phyloP scores from a whole-genome alignment of 2,113 vertebrate species.

The Podarcis cretensis region DNA sequence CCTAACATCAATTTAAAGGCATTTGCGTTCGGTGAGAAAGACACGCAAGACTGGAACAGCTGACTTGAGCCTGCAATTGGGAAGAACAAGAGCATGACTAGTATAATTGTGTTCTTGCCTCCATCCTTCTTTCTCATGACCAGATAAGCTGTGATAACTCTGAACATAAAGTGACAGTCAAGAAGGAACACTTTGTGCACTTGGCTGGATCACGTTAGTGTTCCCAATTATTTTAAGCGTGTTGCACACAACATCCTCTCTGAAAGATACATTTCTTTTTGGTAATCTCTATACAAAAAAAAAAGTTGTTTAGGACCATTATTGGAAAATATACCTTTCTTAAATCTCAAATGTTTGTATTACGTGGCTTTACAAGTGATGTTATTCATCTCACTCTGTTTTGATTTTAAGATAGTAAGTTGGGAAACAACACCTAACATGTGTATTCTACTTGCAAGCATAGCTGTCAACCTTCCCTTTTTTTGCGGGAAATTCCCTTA shows the following conservation, averaged over 20 bases:
- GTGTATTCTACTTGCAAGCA: background rate
- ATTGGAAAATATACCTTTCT: background rate
- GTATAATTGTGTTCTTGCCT: accelerated
- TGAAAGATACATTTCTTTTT: background rate
- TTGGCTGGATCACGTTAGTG: background rate
- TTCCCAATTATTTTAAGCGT: constrained; percentile 10
- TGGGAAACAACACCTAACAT: background rate
- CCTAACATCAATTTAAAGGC: background rate
- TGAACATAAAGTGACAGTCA: background rate
- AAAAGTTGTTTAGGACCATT: background rate
- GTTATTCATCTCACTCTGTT: background rate
- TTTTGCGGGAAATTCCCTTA: too few species aligned
- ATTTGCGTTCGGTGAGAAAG: background rate
- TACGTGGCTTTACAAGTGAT: constrained; percentile 12
- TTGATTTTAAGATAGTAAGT: background rate
- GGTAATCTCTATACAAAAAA: background rate
- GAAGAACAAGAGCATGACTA: background rate
- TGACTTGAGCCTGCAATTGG: background rate
- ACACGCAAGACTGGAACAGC: background rate
- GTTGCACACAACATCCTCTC: background rate
- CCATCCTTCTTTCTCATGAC: background rate
- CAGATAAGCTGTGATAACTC: background rate
- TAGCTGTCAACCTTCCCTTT: too few species aligned
- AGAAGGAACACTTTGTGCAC: background rate
- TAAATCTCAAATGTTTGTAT: background rate